Evolutionary conservation across 2,888 invertebrate genomes (phyloP).

Genomic region (Phoenoteleia sp.): DNA sequence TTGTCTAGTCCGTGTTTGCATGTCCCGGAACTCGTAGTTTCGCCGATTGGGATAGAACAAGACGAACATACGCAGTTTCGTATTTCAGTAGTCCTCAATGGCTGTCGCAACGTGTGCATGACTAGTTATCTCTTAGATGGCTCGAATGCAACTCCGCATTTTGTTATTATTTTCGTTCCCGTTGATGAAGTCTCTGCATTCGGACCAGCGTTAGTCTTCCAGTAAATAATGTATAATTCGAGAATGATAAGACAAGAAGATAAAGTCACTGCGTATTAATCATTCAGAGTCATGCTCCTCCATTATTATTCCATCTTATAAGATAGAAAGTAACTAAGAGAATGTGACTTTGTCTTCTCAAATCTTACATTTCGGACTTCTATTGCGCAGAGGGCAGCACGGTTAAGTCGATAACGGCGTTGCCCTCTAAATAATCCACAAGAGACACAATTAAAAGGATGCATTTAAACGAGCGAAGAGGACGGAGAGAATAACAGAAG

Average conservation of each 20-base stretch:
- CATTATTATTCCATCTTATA: no score
- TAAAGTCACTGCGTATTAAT: no score
- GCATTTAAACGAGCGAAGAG: conserved; percentile 50
- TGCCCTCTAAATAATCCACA: conserved; percentile 58
- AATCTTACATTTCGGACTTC: no score
- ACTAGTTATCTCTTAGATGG: conserved; percentile 76
- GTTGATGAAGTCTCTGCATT: conserved; percentile 28
- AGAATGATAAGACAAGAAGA: no score
- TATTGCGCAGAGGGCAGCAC: conserved; percentile 7
- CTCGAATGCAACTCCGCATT: conserved; percentile 75
- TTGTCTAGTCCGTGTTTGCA: conserved; percentile 78
- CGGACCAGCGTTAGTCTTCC: conserved; percentile 20
- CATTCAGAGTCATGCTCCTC: no score
- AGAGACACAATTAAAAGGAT: conserved; percentile 52
- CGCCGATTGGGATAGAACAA: conserved; percentile 73
- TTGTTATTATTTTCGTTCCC: conserved; percentile 41
- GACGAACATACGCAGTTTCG: conserved; percentile 45
- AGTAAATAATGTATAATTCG: no score
- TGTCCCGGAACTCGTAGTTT: conserved; percentile 78
- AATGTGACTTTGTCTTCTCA: no score
- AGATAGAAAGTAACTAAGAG: no score
- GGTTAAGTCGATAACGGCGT: conserved; percentile 52
- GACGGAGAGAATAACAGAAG: conserved; percentile 73
- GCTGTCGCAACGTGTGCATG: conserved; percentile 82
- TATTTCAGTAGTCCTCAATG: conserved; percentile 78